Evolutionary conservation across 2,888 invertebrate genomes (phyloP).

Genomic region (Watsonalla binaria): DNA sequence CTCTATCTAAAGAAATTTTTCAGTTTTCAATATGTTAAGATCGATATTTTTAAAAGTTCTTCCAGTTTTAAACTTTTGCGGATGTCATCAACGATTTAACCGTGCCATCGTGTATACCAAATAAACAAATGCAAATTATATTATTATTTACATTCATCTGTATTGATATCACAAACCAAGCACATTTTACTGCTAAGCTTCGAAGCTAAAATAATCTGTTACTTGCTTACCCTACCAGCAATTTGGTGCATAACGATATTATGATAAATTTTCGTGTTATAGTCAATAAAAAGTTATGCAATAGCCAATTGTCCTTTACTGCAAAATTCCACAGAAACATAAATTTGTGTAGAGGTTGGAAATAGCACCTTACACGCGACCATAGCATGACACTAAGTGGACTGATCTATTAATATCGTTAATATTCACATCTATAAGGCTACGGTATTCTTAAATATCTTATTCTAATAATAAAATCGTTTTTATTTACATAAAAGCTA

Average conservation of each 20-base stretch:
- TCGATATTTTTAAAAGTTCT: too few species aligned
- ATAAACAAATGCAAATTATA: too few species aligned
- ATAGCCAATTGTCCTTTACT: constrained; percentile 26
- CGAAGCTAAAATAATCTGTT: too few species aligned
- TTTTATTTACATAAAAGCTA: background rate
- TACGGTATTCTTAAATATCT: background rate
- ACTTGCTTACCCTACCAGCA: background rate
- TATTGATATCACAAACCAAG: too few species aligned
- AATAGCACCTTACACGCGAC: background rate
- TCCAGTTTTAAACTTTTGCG: too few species aligned
- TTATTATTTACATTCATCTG: too few species aligned
- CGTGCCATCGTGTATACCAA: too few species aligned
- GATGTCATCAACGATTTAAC: too few species aligned
- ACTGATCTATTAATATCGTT: background rate
- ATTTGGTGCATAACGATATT: background rate
- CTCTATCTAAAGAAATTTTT: too few species aligned
- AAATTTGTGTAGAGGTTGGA: constrained; percentile 8
- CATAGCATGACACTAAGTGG: background rate
- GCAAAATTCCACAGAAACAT: constrained; percentile 14
- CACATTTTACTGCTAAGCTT: too few species aligned
- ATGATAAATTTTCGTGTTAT: background rate
- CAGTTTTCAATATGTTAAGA: too few species aligned
- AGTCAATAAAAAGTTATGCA: constrained; percentile 11
- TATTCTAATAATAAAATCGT: background rate
- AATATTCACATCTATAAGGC: background rate